These are phyloP conservation scores for Holcopasites calliopsidis DNA, from an alignment of 1,140 invertebrate species.

Conservation along the genomic window DNA sequence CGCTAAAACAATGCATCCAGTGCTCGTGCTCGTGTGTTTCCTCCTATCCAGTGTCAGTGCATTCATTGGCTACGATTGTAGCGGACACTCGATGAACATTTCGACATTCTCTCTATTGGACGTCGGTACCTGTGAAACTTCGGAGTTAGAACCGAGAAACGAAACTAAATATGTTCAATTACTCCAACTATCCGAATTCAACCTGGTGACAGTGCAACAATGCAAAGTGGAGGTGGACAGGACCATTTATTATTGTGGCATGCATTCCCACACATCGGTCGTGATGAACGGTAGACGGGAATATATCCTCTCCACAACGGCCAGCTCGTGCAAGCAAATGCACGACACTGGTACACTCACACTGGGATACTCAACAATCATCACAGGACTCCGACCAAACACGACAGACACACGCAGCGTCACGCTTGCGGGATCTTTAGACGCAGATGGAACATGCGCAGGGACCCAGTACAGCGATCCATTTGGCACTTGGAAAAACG, in stretches of 20 bases:
- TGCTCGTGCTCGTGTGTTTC: too few relatives aligned
- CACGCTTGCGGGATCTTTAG: too few relatives aligned
- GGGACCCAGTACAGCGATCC: conserved; percentile 38
- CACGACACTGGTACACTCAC: not conserved
- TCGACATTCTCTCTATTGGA: not conserved
- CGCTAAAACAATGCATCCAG: too few relatives aligned
- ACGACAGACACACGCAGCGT: too few relatives aligned
- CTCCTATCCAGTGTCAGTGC: too few relatives aligned
- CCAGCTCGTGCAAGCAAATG: not conserved
- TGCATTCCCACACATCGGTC: conserved; percentile 43
- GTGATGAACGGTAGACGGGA: conserved; percentile 16
- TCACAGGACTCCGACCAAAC: too few relatives aligned
- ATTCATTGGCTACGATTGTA: not conserved
- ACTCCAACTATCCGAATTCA: not conserved
- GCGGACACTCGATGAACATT: not conserved
- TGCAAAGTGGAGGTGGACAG: not conserved
- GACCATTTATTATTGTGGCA: conserved; percentile 44
- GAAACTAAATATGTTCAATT: not conserved
- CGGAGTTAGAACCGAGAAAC: not conserved
- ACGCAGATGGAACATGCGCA: too few relatives aligned
- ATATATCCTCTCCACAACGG: not conserved
- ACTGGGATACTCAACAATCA: too few relatives aligned
- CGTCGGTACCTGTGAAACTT: not conserved
- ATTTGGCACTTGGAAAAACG: conserved; percentile 33
- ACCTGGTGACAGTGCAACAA: not conserved